These are phyloP conservation scores for Taurulus bubalis DNA, from an alignment of 2,113 vertebrate species.

Conservation along the genomic window DNA sequence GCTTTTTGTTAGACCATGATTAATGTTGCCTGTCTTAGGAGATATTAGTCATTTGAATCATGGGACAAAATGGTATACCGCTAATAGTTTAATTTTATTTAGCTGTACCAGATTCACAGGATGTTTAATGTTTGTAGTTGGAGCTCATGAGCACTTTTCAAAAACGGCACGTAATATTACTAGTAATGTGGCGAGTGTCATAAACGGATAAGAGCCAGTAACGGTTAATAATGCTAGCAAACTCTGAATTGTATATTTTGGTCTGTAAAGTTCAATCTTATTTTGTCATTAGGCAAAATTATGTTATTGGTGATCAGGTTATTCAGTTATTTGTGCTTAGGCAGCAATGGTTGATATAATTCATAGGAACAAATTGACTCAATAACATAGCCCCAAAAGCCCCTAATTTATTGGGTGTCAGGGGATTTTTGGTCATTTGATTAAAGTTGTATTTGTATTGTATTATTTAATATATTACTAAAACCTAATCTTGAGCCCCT, in stretches of 20 bases:
- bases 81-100: background rate
- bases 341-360: background rate
- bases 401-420: too few species aligned
- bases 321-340: background rate
- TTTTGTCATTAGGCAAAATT: background rate
- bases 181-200: background rate
- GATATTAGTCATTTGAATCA: background rate
- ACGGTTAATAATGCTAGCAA: too few species aligned
- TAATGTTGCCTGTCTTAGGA: background rate
- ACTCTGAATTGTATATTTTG: too few species aligned
- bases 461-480: background rate
- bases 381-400: too few species aligned
- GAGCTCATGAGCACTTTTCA: background rate
- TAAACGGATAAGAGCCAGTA: background rate
- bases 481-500: background rate
- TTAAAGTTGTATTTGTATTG: background rate
- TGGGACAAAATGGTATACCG: background rate
- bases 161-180: too few species aligned
- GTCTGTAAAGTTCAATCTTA: too few species aligned
- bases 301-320: background rate
- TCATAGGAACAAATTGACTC: too few species aligned
- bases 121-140: background rate
- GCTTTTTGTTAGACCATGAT: background rate
- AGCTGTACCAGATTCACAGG: background rate
- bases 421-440: too few species aligned